Evolutionary conservation across 2,888 invertebrate species (phyloP).

Genomic region (Tenthredo amoena): DNA sequence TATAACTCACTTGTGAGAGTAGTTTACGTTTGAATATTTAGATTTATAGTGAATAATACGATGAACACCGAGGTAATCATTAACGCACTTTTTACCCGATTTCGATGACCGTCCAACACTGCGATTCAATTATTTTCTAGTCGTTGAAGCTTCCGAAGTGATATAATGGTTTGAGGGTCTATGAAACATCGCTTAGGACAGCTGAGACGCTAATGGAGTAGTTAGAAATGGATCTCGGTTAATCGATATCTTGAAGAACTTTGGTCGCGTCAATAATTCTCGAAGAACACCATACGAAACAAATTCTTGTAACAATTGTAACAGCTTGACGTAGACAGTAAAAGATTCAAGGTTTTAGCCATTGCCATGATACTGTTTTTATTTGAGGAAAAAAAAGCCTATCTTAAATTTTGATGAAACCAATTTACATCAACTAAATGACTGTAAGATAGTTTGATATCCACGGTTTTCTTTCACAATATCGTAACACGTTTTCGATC

Average conservation of each 20-base stretch:
- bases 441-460: not conserved
- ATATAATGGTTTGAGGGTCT: not conserved
- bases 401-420: not conserved
- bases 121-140: not conserved
- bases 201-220: not conserved
- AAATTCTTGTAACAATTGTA: not conserved
- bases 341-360: not conserved
- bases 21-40: not conserved
- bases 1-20: not conserved
- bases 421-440: not conserved
- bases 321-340: not conserved
- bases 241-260: constrained; percentile 8
- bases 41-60: not conserved
- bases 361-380: too few relatives aligned
- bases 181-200: not conserved
- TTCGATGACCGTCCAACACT: not conserved
- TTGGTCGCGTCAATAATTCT: constrained; percentile 8
- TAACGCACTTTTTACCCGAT: not conserved
- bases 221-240: not conserved
- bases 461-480: not conserved
- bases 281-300: not conserved
- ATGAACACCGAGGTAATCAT: not conserved
- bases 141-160: not conserved
- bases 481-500: not conserved
- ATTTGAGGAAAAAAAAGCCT: not conserved